Conservation (phyloP, 2,113 vertebrate species). For the Myanophis thanlyinensis region DNA sequence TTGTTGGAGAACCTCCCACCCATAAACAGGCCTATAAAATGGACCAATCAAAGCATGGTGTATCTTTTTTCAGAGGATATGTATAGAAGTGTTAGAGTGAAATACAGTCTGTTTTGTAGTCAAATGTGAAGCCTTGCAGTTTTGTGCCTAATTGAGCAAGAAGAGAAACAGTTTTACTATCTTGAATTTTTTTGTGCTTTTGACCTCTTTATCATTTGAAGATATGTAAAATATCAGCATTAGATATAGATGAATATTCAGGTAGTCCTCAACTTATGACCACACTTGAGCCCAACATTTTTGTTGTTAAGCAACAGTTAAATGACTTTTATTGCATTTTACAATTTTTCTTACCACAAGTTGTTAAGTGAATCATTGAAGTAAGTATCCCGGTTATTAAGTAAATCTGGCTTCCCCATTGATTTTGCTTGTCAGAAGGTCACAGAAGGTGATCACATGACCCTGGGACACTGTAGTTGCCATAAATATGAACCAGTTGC, state of each 20-base stretch:
- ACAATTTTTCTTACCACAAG: background rate
- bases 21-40: background rate
- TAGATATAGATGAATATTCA: background rate
- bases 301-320: background rate
- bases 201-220: background rate
- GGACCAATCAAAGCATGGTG: constrained; percentile 59
- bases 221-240: background rate
- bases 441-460: background rate
- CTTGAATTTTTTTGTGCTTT: background rate
- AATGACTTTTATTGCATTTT: background rate
- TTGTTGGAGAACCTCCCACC: constrained; percentile 59
- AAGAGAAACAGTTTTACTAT: background rate
- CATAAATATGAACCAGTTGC: background rate
- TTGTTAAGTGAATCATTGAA: background rate
- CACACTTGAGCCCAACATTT: background rate
- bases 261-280: background rate
- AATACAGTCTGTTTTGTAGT: background rate
- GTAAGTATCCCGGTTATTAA: background rate
- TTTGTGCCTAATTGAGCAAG: background rate
- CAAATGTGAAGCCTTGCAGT: background rate
- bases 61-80: constrained; percentile 69
- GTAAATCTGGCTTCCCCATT: background rate
- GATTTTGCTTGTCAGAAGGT: background rate
- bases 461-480: background rate
- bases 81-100: background rate